Percentiles rank a stretch among this genome's conserved stretches.
phyloP scores from a whole-genome alignment of 2,797 vertebrate genomes.

The Neostethus bicornis region DNA sequence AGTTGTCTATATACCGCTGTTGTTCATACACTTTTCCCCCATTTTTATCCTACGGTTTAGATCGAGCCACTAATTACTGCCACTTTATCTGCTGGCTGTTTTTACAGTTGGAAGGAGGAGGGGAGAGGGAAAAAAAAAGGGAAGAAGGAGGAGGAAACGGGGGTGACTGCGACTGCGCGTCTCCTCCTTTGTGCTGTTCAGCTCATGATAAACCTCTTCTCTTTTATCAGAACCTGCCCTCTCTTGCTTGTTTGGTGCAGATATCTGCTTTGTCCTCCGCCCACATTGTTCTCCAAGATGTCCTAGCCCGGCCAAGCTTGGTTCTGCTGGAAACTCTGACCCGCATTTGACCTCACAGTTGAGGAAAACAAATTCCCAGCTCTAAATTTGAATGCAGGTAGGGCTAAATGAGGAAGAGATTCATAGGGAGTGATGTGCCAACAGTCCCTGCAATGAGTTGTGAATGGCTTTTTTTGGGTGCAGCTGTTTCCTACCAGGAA shows the following conservation, averaged over 20 bases:
- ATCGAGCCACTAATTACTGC: conserved; percentile 56
- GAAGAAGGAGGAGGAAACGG: conserved; percentile 28
- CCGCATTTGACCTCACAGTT: conserved; percentile 45
- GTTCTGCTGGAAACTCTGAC: conserved; percentile 28
- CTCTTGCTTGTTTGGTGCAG: conserved; percentile 69
- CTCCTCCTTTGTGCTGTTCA: conserved; percentile 71
- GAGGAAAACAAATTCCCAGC: conserved; percentile 8
- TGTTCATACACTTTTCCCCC: conserved; percentile 31
- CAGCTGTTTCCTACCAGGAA: conserved; percentile 69
- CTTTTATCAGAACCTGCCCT: conserved; percentile 70
- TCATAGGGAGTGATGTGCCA: conserved; percentile 42
- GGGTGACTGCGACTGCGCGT: conserved; percentile 57
- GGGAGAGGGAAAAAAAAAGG: conserved; percentile 10
- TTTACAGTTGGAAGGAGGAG: conserved; percentile 44
- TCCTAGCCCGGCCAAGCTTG: conserved; percentile 24
- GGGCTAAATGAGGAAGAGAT: conserved; percentile 56
- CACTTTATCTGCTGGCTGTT: conserved; percentile 37
- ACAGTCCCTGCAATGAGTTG: conserved; percentile 53
- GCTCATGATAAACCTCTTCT: conserved; percentile 73
- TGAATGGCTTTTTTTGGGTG: conserved; percentile 72
- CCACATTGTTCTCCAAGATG: conserved; percentile 23
- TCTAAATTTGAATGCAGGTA: conserved; percentile 61
- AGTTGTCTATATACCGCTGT: conserved; percentile 51
- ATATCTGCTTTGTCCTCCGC: conserved; percentile 60
- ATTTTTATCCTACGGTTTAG: conserved; percentile 46